These are phyloP conservation scores for Papilio gigon DNA, from an alignment of 2,888 invertebrate species.

Conservation along the genomic window DNA sequence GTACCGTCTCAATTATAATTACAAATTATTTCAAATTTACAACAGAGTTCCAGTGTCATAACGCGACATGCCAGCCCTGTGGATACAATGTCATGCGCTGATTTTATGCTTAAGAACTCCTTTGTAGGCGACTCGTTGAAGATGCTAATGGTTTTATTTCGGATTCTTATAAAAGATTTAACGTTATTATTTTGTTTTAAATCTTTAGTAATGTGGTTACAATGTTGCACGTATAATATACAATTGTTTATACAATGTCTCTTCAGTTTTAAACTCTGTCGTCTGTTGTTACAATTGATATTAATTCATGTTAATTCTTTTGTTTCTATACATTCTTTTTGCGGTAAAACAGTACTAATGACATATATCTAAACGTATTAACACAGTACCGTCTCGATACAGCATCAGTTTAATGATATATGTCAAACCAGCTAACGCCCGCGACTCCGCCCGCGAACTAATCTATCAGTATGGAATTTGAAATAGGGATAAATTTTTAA, in stretches of 20 bases:
- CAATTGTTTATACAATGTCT: not conserved
- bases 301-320: not conserved
- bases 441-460: too few relatives aligned
- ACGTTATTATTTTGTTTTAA: conserved; percentile 23
- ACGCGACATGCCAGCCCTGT: conserved; percentile 57
- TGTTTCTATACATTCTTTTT: not conserved
- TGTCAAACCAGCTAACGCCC: too few relatives aligned
- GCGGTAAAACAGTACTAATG: not conserved
- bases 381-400: not conserved
- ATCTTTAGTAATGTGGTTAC: conserved; percentile 8
- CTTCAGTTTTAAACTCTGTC: not conserved
- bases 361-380: not conserved
- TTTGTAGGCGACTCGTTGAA: conserved; percentile 46
- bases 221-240: conserved; percentile 15
- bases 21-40: conserved; percentile 79
- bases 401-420: not conserved
- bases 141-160: conserved; percentile 50
- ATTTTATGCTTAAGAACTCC: conserved; percentile 50
- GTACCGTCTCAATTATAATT: conserved; percentile 78
- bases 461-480: too few relatives aligned
- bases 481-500: too few relatives aligned
- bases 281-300: not conserved
- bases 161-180: conserved; percentile 38
- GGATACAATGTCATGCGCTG: conserved; percentile 59
- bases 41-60: conserved; percentile 59